These are phyloP conservation scores for Tortricodes alternella DNA, from an alignment of 2,888 invertebrate species.

Conservation along the genomic window DNA sequence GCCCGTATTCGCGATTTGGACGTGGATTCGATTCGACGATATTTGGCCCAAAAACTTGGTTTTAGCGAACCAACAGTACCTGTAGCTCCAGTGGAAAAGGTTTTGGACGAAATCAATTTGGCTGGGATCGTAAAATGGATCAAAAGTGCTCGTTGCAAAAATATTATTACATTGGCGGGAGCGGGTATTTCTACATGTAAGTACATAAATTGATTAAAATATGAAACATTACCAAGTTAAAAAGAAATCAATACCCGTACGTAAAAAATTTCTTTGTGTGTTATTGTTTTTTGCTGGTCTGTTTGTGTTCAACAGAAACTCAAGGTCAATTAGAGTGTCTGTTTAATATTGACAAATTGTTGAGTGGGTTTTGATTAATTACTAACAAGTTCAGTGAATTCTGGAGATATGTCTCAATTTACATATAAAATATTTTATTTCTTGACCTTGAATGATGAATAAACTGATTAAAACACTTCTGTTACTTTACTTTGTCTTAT, in stretches of 20 bases:
- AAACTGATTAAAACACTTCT: too few species aligned
- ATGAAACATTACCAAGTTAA: not conserved
- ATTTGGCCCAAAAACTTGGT: slow-evolving; percentile 85
- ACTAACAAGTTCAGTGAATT: not conserved
- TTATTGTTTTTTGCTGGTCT: slow-evolving; percentile 20
- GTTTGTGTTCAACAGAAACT: slow-evolving; percentile 22
- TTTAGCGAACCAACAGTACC: slow-evolving; percentile 75
- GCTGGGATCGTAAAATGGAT: slow-evolving; percentile 92
- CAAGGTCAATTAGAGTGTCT: slow-evolving; percentile 22
- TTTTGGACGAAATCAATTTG: slow-evolving; percentile 87
- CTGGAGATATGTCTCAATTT: too few species aligned
- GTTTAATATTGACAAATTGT: slow-evolving; percentile 6
- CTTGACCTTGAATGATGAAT: too few species aligned
- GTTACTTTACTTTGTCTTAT: too few species aligned
- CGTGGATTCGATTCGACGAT: slow-evolving; percentile 85
- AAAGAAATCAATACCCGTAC: not conserved
- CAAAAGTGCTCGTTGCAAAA: slow-evolving; percentile 88
- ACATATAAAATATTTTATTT: not conserved
- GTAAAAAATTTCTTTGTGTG: not conserved
- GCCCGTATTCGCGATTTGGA: slow-evolving; percentile 72
- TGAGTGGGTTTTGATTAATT: slow-evolving; percentile 1
- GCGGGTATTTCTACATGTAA: slow-evolving; percentile 98
- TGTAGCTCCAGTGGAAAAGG: slow-evolving; percentile 58
- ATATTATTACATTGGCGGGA: slow-evolving; percentile 96
- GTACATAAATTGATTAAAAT: slow-evolving; percentile 48